phyloP scores from a whole-genome alignment of 1,140 invertebrate species.

The Lordiphosa clarofinis region DNA sequence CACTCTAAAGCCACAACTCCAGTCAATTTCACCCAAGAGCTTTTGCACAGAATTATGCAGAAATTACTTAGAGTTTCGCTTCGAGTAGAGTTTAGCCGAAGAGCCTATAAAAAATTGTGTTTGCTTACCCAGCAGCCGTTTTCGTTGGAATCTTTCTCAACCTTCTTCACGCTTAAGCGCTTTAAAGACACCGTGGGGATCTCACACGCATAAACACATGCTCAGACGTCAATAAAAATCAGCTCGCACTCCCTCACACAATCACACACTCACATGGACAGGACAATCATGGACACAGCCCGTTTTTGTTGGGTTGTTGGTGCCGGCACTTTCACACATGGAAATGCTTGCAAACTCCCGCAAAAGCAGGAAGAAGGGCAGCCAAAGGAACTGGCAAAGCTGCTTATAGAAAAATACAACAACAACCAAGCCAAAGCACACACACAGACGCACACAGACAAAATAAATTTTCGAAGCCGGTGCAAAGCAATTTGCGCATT shows the following conservation, averaged over 20 bases:
- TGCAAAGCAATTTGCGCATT: conserved; percentile 76
- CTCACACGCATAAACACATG: conserved; percentile 65
- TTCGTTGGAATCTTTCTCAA: conserved; percentile 31
- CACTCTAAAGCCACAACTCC: conserved; percentile 4
- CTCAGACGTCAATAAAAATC: conserved; percentile 75
- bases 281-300: conserved; percentile 10
- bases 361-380: conserved; percentile 55
- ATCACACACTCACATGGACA: conserved; percentile 9
- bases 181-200: conserved; percentile 70
- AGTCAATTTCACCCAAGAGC: conserved; percentile 42
- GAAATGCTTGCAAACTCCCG: conserved; percentile 74
- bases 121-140: conserved; percentile 29
- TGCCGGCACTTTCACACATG: conserved; percentile 66
- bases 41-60: conserved; percentile 53
- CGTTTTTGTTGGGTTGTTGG: conserved; percentile 21
- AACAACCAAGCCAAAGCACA: conserved; percentile 49
- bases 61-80: conserved; percentile 62
- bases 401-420: conserved; percentile 70
- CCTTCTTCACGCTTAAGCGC: conserved; percentile 53
- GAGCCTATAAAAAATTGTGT: conserved; percentile 35
- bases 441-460: conserved; percentile 24
- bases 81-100: conserved; percentile 38
- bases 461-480: conserved; percentile 66
- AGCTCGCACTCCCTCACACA: conserved; percentile 38
- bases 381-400: conserved; percentile 55